phyloP scores from a whole-genome alignment of 35 echinoderm and acorn worm species.

The Lytechinus variegatus region DNA sequence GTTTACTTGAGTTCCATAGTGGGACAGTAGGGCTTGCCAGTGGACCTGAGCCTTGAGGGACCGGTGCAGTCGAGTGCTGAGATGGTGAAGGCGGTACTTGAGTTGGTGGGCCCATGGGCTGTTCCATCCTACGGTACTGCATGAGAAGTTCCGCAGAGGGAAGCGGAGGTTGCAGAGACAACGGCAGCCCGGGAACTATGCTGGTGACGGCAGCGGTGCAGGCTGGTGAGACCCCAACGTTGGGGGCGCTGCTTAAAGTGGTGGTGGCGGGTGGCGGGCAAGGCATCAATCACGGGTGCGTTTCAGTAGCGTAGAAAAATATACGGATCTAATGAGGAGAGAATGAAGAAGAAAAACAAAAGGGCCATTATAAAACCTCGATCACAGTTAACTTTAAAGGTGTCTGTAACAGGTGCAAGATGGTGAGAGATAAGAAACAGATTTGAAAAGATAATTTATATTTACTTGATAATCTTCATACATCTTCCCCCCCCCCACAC shows the following conservation, averaged over 20 bases:
- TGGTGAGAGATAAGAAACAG: no score
- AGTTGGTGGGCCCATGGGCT: constrained; percentile 24
- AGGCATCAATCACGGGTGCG: constrained; percentile 40
- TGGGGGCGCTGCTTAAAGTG: constrained; percentile 42
- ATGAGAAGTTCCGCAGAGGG: neutral
- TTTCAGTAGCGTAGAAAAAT: constrained; percentile 14
- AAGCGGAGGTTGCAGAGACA: constrained; percentile 19
- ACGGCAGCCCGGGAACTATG: constrained; percentile 20
- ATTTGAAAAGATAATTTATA: no score
- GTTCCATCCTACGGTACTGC: constrained; percentile 48
- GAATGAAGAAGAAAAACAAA: neutral
- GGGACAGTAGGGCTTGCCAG: constrained; percentile 35
- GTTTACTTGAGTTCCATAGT: constrained; percentile 39
- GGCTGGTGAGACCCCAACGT: constrained; percentile 32
- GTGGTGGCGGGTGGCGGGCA: constrained; percentile 48
- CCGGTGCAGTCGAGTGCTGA: neutral
- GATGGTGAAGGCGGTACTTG: neutral
- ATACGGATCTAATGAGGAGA: neutral
- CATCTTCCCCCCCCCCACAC: no score
- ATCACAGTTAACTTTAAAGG: no score
- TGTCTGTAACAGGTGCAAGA: no score
- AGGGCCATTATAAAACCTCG: neutral
- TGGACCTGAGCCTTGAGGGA: neutral
- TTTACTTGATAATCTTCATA: no score
- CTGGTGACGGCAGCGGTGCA: constrained; percentile 47